These are phyloP conservation scores for Pentamera pediparva DNA, from an alignment of 53 echinoderm and acorn worm species.

Conservation along the genomic window DNA sequence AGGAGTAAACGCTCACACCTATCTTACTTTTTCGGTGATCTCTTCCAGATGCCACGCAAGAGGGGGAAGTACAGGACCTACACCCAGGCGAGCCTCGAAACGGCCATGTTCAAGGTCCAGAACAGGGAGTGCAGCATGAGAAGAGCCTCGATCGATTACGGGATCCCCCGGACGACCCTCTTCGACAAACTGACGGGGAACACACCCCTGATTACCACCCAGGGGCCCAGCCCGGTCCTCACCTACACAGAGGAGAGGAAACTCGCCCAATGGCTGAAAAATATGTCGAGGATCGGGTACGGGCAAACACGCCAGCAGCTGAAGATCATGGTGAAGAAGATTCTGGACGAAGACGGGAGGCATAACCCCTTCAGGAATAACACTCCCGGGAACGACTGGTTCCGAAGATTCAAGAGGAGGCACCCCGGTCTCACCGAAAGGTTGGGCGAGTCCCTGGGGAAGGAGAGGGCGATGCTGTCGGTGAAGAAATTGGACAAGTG, in stretches of 20 bases:
- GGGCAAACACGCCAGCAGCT: slow-evolving; percentile 31
- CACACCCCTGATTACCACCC: slow-evolving; percentile 23
- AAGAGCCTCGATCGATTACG: not conserved
- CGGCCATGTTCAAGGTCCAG: not conserved
- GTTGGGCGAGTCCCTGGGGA: slow-evolving; percentile 16
- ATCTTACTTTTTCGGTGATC: no score
- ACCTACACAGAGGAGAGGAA: slow-evolving; percentile 12
- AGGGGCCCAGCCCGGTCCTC: slow-evolving; percentile 39
- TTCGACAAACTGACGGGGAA: slow-evolving; percentile 26
- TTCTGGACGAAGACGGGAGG: slow-evolving; percentile 17
- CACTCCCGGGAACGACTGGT: slow-evolving; percentile 14
- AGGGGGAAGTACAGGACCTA: slow-evolving; percentile 6
- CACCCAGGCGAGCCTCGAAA: not conserved
- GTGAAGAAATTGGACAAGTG: not conserved
- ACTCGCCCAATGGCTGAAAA: slow-evolving; percentile 26
- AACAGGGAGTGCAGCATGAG: not conserved
- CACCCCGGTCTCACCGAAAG: slow-evolving; percentile 6
- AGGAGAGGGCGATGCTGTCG: slow-evolving; percentile 14
- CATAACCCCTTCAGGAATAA: slow-evolving; percentile 12
- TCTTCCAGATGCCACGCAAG: not conserved
- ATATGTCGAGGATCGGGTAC: slow-evolving; percentile 34
- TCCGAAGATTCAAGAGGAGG: slow-evolving; percentile 1
- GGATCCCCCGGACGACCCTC: slow-evolving; percentile 8
- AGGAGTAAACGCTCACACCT: no score
- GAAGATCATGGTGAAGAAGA: slow-evolving; percentile 1